Conservation (phyloP, 2,113 vertebrate genomes). For the Emydocephalus ijimae region DNA sequence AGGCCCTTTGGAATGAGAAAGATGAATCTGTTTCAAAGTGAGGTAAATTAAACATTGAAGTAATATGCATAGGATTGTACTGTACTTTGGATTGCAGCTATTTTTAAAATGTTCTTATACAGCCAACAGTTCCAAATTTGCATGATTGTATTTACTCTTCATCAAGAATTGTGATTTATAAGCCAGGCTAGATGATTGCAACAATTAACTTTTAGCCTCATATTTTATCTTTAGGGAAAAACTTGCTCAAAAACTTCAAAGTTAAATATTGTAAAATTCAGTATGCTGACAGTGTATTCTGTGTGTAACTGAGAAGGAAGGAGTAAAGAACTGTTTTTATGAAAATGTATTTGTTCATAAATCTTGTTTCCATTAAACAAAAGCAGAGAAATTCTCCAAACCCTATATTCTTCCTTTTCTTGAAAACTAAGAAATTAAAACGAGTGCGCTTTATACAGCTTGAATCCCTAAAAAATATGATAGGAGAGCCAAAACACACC, state of each 20-base stretch:
- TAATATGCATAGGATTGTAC: not conserved
- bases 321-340: not conserved
- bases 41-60: not conserved
- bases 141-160: not conserved
- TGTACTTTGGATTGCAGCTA: not conserved
- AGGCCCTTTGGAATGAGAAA: not conserved
- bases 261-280: not conserved
- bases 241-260: not conserved
- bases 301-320: not conserved
- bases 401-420: conserved; percentile 13
- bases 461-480: not conserved
- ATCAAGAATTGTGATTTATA: not conserved
- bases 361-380: not conserved
- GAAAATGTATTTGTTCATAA: conserved; percentile 1
- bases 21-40: not conserved
- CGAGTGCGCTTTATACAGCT: conserved; percentile 6
- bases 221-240: not conserved
- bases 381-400: conserved; percentile 21
- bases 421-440: not conserved
- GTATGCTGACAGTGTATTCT: not conserved
- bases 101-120: not conserved
- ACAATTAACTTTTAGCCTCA: not conserved
- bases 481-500: conserved; percentile 23
- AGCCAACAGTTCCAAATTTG: not conserved
- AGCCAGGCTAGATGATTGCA: not conserved